Evolutionary conservation across 2,797 vertebrate species (phyloP).

Genomic region (Helicolenus hilgendorfi): DNA sequence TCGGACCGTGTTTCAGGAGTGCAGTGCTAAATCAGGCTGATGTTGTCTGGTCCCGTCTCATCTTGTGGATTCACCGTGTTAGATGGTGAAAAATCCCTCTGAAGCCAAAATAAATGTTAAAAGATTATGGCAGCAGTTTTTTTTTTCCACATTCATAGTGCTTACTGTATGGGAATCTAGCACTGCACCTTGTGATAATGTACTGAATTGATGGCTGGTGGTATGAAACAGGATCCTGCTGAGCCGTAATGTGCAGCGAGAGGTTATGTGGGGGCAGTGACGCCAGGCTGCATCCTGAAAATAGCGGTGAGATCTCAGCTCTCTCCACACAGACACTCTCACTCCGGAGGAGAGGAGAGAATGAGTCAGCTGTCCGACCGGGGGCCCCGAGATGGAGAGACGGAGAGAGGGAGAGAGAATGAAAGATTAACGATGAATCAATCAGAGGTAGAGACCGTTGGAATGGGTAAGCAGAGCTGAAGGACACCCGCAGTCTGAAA

Average conservation of each 20-base stretch:
- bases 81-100: background rate
- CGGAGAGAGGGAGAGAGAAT: slow-evolving; percentile 56
- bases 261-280: slow-evolving; percentile 72
- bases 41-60: slow-evolving; percentile 1
- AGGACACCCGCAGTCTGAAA: slow-evolving; percentile 72
- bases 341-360: slow-evolving; percentile 74
- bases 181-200: slow-evolving; percentile 10
- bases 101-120: background rate
- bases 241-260: slow-evolving; percentile 53
- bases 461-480: slow-evolving; percentile 52
- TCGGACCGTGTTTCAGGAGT: background rate
- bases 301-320: slow-evolving; percentile 83
- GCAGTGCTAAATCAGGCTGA: background rate
- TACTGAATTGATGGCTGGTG: slow-evolving; percentile 1
- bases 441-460: slow-evolving; percentile 60
- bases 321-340: slow-evolving; percentile 75
- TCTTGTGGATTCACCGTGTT: background rate
- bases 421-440: slow-evolving; percentile 78
- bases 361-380: slow-evolving; percentile 81
- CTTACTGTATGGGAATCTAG: background rate
- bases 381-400: slow-evolving; percentile 67
- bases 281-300: slow-evolving; percentile 77
- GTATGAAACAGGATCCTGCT: slow-evolving; percentile 48
- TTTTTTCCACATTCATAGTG: background rate
- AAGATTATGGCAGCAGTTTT: background rate